Evolutionary conservation across 2,888 invertebrate genomes (phyloP).

Genomic region (Hypomecis punctinalis): DNA sequence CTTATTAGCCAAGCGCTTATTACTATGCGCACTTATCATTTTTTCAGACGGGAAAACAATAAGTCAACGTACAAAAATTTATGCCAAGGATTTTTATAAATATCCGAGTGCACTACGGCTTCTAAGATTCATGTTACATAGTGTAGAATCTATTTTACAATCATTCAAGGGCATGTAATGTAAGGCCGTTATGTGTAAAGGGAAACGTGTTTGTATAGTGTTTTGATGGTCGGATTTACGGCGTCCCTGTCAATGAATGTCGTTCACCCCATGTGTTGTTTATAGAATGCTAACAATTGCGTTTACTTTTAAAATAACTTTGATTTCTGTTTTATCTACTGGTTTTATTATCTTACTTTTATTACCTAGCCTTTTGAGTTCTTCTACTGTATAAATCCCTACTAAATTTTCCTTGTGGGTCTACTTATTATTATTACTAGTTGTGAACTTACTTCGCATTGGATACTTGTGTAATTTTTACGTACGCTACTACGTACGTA

Average conservation of each 20-base stretch:
- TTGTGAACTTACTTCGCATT: no score
- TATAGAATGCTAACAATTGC: conserved; percentile 18
- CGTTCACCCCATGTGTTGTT: conserved; percentile 33
- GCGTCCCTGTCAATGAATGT: conserved; percentile 31
- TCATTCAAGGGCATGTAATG: conserved; percentile 22
- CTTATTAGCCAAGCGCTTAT: conserved; percentile 3
- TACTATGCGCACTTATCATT: conserved; percentile 11
- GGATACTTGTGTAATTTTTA: no score
- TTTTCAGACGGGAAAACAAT: conserved; percentile 37
- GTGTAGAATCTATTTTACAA: conserved; percentile 24
- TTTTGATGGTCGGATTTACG: conserved; percentile 11
- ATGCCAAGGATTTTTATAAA: conserved; percentile 58
- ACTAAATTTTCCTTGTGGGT: no score
- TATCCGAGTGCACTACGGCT: conserved; percentile 45
- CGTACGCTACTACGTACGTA: no score
- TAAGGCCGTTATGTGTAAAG: conserved; percentile 17
- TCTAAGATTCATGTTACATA: conserved; percentile 35
- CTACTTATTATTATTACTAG: no score
- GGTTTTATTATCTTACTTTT: not conserved
- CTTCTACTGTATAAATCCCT: no score
- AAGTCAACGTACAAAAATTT: conserved; percentile 44
- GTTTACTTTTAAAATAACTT: not conserved
- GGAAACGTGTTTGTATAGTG: not conserved
- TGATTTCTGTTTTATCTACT: not conserved
- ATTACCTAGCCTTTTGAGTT: no score